Base-by-base conservation (phyloP, 2,113 vertebrate species). In the Megaceryle torquata region DNA sequence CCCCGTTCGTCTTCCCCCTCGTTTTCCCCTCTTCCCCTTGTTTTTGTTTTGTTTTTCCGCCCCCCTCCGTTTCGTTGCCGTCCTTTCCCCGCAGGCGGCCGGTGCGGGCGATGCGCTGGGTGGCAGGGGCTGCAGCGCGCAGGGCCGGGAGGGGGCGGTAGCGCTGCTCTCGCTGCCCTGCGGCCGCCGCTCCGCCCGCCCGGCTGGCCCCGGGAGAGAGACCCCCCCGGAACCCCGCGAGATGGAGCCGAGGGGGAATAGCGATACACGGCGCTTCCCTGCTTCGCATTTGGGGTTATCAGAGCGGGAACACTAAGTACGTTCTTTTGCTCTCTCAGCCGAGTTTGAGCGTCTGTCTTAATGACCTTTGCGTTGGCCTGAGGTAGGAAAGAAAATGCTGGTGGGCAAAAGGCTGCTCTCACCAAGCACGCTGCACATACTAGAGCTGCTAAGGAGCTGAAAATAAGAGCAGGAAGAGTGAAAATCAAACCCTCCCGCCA, bases 381-480 rank as follows among this genome's bases (percentile, higher is more conserved):
- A 67, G 56, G 13, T 35, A 31, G 2, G 48, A 60, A 68, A 76
- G 29, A 67, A 48, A 46, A 25, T 5, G 4, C 22, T 16, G 1
- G 6, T 5, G 22, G 15, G 51, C 33, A 24, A 35, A 82, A 72
- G n/a, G 56, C 74, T 53, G 56, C 53, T 65, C 48, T 59, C 5
- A 2, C 17, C 35, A 3, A 56, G 43, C 5, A 0, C 2, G 0
- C 22, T 5, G 2, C 11, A 6, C 48, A 1, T 15, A 14, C 7
- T 6, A 28, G 15, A 6, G 65, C 78, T 46, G 82, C 46, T n/a
- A 6, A 78, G 39, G 33, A 85, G 17, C 51, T 76, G 64, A 7
- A 43, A 61, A 48, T 24, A 46, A 46, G 46, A 2, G 0, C 25
- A 2, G 3, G 15, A 69, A 51, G 59, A 86, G 67, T 18, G 31